phyloP scores from a whole-genome alignment of 2,888 invertebrate species.

The Stenolophus ochropezus region DNA sequence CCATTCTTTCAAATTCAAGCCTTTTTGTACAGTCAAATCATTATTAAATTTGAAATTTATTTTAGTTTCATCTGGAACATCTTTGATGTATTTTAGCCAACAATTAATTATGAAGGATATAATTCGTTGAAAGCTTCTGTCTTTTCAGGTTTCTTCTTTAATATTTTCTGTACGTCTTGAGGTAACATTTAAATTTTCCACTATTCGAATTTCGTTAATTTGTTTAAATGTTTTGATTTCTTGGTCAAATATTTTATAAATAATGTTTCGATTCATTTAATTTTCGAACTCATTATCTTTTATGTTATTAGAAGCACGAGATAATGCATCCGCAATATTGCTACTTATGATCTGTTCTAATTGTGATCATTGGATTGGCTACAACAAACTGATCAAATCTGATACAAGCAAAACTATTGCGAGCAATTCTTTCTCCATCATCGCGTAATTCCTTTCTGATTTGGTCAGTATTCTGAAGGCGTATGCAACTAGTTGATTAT shows the following conservation, averaged over 20 bases:
- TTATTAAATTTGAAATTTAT: neutral
- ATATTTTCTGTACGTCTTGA: neutral
- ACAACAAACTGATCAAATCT: neutral
- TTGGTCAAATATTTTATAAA: neutral
- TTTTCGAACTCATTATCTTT: neutral
- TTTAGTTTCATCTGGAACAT: neutral
- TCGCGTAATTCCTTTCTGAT: neutral
- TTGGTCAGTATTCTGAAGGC: neutral
- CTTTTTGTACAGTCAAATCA: neutral
- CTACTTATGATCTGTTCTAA: too few relatives aligned
- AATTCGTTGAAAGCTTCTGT: slow-evolving; percentile 1
- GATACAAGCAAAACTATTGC: neutral
- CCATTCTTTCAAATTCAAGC: neutral
- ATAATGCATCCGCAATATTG: neutral
- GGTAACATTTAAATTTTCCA: neutral
- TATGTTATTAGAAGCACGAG: neutral
- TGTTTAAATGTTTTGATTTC: neutral
- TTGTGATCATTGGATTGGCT: too few relatives aligned
- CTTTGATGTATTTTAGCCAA: slow-evolving; percentile 8
- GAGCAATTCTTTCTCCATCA: neutral
- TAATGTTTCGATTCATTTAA: neutral
- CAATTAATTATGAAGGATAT: neutral
- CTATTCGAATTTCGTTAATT: neutral
- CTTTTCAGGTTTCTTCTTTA: neutral
- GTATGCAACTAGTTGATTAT: neutral